Evolutionary conservation across 2,113 vertebrate species (phyloP).

Genomic region (Anolis carolinensis): DNA sequence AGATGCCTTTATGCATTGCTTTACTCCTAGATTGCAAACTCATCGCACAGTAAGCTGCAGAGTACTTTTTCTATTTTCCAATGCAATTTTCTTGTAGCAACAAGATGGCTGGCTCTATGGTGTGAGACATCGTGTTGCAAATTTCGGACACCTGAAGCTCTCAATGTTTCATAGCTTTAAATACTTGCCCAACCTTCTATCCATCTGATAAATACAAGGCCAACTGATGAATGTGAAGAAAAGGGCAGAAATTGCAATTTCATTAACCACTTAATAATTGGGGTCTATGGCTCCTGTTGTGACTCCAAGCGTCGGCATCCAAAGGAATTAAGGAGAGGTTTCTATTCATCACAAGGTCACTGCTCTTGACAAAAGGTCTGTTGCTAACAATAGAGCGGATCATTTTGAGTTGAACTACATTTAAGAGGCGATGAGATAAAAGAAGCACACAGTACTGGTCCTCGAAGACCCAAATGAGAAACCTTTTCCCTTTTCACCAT

Average conservation of each 20-base stretch:
- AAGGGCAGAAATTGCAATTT: slow-evolving; percentile 78
- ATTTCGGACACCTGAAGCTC: slow-evolving; percentile 44
- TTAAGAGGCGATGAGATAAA: slow-evolving; percentile 84
- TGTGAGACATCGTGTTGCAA: slow-evolving; percentile 34
- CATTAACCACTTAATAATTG: slow-evolving; percentile 88
- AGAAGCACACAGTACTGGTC: slow-evolving; percentile 76
- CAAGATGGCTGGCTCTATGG: slow-evolving; percentile 2
- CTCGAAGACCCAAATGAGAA: slow-evolving; percentile 63
- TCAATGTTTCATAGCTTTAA: slow-evolving; percentile 14
- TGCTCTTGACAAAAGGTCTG: slow-evolving; percentile 76
- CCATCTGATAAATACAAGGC: slow-evolving; percentile 74
- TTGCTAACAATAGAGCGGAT: slow-evolving; percentile 82
- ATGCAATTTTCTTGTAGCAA: background rate
- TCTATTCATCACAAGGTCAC: slow-evolving; percentile 73
- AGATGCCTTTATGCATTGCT: no score
- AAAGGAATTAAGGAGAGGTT: slow-evolving; percentile 76
- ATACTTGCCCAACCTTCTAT: no score
- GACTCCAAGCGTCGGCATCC: slow-evolving; percentile 77
- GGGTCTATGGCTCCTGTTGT: slow-evolving; percentile 73
- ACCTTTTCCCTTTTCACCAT: slow-evolving; percentile 75
- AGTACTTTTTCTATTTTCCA: background rate
- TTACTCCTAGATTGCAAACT: no score
- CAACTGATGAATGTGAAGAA: slow-evolving; percentile 71
- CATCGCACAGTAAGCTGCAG: no score
- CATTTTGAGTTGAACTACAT: slow-evolving; percentile 79